A percentile compares a stretch with the other conserved stretches of the same genome.
These are phyloP conservation scores for Alligator sinensis DNA, from an alignment of 2,113 vertebrate genomes.

Conservation along the genomic window DNA sequence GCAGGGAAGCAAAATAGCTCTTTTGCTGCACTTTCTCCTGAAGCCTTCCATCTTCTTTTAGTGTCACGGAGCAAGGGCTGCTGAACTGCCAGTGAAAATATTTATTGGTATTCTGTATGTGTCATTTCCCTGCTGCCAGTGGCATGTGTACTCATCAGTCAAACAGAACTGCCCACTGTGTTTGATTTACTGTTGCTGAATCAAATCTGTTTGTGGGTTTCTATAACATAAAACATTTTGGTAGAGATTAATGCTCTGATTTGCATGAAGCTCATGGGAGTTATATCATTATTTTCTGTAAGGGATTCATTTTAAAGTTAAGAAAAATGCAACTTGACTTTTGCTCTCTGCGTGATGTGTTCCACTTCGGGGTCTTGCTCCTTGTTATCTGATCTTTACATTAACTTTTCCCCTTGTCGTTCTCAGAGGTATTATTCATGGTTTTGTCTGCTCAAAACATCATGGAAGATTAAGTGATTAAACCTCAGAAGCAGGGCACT, in stretches of 20 bases:
- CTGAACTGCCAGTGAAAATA: conserved; percentile 71
- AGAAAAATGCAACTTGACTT: conserved; percentile 63
- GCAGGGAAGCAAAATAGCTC: conserved; percentile 10
- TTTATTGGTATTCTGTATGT: conserved; percentile 77
- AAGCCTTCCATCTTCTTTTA: conserved; percentile 70
- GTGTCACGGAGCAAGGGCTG: conserved; percentile 71
- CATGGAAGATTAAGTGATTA: conserved; percentile 62
- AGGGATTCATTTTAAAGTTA: conserved; percentile 69
- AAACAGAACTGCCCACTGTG: conserved; percentile 72
- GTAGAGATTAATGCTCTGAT: conserved; percentile 79
- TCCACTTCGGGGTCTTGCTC: conserved; percentile 14
- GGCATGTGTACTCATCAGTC: conserved; percentile 81
- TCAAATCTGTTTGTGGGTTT: conserved; percentile 77
- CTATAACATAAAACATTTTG: conserved; percentile 81
- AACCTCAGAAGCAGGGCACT: conserved; percentile 22
- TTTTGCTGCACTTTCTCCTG: conserved; percentile 58
- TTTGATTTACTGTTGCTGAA: conserved; percentile 80
- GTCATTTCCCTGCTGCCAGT: conserved; percentile 73
- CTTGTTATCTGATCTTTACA: conserved; percentile 67
- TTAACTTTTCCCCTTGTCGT: conserved; percentile 62
- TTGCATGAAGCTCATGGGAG: conserved; percentile 73
- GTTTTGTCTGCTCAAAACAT: conserved; percentile 35
- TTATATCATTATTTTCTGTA: conserved; percentile 71
- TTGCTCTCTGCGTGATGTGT: conserved; percentile 45
- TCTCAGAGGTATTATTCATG: conserved; percentile 57